phyloP scores from a whole-genome alignment of 2,113 vertebrate species.

The Actenoides lindsayi region DNA sequence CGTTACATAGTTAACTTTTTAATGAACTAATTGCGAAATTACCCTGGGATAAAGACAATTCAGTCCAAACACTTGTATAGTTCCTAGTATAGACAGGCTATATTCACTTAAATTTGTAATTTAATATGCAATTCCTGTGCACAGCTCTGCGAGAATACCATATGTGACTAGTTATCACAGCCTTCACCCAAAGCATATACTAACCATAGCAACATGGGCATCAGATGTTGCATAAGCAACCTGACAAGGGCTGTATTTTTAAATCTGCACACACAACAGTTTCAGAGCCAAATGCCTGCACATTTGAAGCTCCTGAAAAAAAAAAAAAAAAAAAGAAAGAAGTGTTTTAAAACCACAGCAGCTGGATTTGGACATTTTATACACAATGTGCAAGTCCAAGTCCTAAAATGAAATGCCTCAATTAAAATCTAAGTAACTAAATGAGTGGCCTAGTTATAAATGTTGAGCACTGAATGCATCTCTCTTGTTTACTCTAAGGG shows the following conservation, averaged over 20 bases:
- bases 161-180: slow-evolving; percentile 73
- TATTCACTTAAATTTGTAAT: slow-evolving; percentile 41
- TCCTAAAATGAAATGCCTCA: neutral
- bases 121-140: slow-evolving; percentile 67
- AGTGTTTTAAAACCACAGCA: neutral
- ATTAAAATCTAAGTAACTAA: neutral
- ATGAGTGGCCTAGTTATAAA: neutral
- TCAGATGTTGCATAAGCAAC: slow-evolving; percentile 64
- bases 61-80: neutral
- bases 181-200: slow-evolving; percentile 56
- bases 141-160: slow-evolving; percentile 55
- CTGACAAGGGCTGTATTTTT: slow-evolving; percentile 34
- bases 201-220: slow-evolving; percentile 76
- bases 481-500: neutral
- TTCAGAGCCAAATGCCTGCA: slow-evolving; percentile 66
- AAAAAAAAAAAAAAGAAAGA: neutral
- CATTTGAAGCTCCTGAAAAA: neutral
- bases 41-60: neutral
- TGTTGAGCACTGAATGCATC: neutral
- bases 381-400: neutral
- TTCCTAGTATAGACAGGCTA: slow-evolving; percentile 5
- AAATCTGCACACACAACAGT: slow-evolving; percentile 50
- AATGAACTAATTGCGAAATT: neutral
- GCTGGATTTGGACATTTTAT: neutral
- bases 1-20: neutral